Conservation (phyloP, 2,888 invertebrate genomes). For the Ophraella communa region DNA sequence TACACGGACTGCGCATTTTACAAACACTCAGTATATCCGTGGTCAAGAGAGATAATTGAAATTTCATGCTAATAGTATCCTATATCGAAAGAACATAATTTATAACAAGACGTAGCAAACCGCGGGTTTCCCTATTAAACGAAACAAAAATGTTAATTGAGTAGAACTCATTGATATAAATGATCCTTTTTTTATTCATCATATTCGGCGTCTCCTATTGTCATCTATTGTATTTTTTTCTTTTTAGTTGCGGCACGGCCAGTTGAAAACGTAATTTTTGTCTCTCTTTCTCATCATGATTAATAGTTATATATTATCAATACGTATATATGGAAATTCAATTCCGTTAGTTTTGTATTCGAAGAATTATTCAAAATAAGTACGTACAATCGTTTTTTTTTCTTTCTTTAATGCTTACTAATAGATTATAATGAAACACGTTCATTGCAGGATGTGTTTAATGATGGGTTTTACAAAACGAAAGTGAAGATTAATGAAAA, state of each 20-base stretch:
- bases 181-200: background rate
- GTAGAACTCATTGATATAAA: conserved; percentile 2
- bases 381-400: conserved; percentile 37
- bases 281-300: conserved; percentile 6
- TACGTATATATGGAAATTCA: conserved; percentile 14
- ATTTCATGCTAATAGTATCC: background rate
- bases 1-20: background rate
- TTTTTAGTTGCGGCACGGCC: background rate
- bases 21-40: no score
- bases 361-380: conserved; percentile 31
- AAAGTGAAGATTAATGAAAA: no score
- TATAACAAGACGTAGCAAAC: background rate
- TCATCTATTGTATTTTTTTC: background rate
- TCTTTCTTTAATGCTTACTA: conserved; percentile 33
- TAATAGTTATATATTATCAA: conserved; percentile 12
- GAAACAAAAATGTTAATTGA: background rate
- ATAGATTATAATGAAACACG: conserved; percentile 34
- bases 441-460: no score
- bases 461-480: no score
- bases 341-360: conserved; percentile 29
- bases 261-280: background rate
- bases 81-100: background rate
- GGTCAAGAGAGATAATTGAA: no score
- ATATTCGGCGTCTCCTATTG: background rate
- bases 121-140: background rate